Evolutionary conservation across 2,797 vertebrate genomes (phyloP), one percentile per base, ranked within the genome.

Genomic region (Ctenopoma kingsleyae): DNA sequence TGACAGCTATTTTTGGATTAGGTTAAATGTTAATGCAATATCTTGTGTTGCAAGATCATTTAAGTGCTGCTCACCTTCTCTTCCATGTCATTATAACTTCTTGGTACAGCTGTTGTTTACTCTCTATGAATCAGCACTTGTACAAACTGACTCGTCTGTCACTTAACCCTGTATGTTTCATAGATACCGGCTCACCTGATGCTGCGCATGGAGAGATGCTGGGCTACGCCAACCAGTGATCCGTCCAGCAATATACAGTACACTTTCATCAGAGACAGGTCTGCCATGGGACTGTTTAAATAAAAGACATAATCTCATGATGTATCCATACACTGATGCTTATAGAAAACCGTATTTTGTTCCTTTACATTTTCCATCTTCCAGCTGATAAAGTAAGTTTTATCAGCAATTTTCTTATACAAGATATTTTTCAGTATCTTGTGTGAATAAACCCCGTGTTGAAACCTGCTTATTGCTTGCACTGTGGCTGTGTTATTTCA

Each of bases 221-320:
- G 94, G 94, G 95, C 94, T 1, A 95, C 92, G 5, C 91, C 95
- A 5, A 94, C 81, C 82, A 94, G 94, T 15, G 91, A 95, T 41
- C 93, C 92, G 5, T 93, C 91, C 85, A 92, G 91, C 76, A 90
- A 92, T 58, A 91, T 94, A 56, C 94, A 95, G 66, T 93, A 94
- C 68, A 94, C 84, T 66, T 95, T 95, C 90, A 94, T 85, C 85
- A 82, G 89, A 73, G 89, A 95, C 85, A 95, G 92, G 89, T 94
- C 69, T 54, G 86, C 80, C 60, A 43, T 27, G 0, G 49, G 27
- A 25, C n/a, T 19, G 30, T 35, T 48, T 3, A 22, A 46, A 64
- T 47, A 53, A 54, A 40, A 40, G 1, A 12, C n/a, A 15, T 3
- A 1, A 13, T 27, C 2, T n/a, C 15, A 55, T 9, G 16, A 8